Evolutionary conservation across 1,140 invertebrate genomes (phyloP), one percentile per base, ranked within the genome.

Genomic region (Maniola jurtina): DNA sequence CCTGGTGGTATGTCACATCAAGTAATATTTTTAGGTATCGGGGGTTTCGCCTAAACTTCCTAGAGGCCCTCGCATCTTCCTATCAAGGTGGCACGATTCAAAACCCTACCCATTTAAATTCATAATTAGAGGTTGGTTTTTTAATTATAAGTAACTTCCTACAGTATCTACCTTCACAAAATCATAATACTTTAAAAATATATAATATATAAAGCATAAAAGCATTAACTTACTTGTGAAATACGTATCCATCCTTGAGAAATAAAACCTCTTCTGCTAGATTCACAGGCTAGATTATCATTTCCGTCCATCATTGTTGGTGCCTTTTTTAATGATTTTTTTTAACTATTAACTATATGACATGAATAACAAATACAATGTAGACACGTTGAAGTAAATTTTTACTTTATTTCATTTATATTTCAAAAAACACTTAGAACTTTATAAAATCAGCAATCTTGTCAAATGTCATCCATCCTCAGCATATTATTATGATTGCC

Each of bases 211-310:
- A 13, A 52, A n/a, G 0, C 3, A 36, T 15, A 42, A 9, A 36
- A 35, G 25, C 45, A 14, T 33, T 33, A 55, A 48, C 13, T 47
- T 91, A 93, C 92, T 92, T 93, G 93, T 68, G 92, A 92, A 77
- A 92, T 80, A 76, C 92, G 89, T 11, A 90, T 92, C 91, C 91
- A 93, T 70, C 89, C 90, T 87, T 93, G 92, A 52, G 91, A 92
- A 75, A 93, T 67, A 71, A 92, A 86, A 80, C 90, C 87, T 90
- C 89, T 92, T 82, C 89, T 81, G 55, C 66, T 78, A 68, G 83
- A 63, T 78, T 87, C 85, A 71, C 82, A 83, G 71, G 88, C 73
- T 86, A 93, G 5, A 45, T 11, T 82, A 87, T 93, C 92, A 78
- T 87, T 86, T 76, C 92, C 92, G 77, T 93, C 92, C 92, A 93